Evolutionary conservation across 2,797 vertebrate species (phyloP).

Genomic region (Babyrousa celebensis): DNA sequence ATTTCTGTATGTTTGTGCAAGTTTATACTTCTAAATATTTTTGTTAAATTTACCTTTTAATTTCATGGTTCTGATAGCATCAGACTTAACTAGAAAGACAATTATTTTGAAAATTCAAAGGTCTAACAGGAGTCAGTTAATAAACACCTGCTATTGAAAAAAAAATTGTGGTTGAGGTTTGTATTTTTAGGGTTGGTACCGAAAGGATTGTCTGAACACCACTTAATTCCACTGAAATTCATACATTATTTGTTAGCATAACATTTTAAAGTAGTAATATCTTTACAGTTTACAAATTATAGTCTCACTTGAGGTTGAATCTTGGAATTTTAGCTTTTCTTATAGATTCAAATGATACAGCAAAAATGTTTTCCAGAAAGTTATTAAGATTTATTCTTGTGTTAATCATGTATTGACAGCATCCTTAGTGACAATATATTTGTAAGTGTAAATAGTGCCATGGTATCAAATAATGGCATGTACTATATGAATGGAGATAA

Average conservation of each 20-base stretch:
- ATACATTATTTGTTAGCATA: not conserved
- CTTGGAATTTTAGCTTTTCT: constrained; percentile 18
- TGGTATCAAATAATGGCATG: not conserved
- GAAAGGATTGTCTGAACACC: not conserved
- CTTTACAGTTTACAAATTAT: not conserved
- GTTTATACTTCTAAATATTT: not conserved
- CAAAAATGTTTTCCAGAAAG: not conserved
- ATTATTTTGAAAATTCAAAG: not conserved
- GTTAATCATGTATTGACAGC: not conserved
- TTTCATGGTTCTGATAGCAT: not conserved
- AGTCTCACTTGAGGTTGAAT: not conserved
- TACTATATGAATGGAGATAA: not conserved
- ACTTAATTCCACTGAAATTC: not conserved
- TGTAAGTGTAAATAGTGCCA: not conserved
- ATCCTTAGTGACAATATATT: not conserved
- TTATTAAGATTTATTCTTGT: not conserved
- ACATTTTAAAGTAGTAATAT: not conserved
- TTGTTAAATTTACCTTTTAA: not conserved
- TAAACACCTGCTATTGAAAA: not conserved
- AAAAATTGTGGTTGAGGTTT: not conserved
- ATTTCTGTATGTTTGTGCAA: not conserved
- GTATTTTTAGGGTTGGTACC: not conserved
- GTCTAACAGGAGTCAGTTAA: not conserved
- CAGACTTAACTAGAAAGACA: not conserved
- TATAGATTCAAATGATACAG: not conserved